Conservation (phyloP, 2,113 vertebrate species). For the Anseranas semipalmata region DNA sequence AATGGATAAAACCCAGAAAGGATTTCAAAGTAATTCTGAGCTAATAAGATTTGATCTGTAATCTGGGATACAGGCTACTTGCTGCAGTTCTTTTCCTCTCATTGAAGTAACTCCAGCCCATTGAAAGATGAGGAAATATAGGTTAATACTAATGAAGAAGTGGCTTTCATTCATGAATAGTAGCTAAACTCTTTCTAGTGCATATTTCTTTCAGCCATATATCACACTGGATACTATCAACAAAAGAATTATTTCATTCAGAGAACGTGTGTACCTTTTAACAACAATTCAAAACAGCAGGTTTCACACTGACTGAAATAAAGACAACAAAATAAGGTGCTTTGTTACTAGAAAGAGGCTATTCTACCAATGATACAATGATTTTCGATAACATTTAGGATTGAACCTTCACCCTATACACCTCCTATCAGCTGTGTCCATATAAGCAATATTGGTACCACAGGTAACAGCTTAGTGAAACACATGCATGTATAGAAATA, state of each 20-base stretch:
- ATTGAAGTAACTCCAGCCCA: neutral
- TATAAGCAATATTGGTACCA: neutral
- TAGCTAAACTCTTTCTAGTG: neutral
- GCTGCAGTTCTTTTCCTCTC: neutral
- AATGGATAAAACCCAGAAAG: neutral
- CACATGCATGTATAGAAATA: neutral
- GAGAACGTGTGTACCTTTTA: neutral
- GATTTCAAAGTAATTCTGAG: neutral
- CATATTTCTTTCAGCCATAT: neutral
- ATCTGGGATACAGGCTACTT: neutral
- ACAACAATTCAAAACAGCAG: neutral
- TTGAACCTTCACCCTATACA: neutral
- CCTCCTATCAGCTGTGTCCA: neutral
- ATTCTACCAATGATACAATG: neutral
- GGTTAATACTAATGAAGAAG: neutral
- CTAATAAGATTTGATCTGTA: slow-evolving; percentile 19
- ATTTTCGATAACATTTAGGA: neutral
- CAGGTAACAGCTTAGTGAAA: neutral
- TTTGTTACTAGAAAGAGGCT: neutral
- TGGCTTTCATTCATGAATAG: neutral
- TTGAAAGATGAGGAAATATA: neutral
- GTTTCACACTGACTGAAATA: neutral
- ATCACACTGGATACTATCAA: neutral
- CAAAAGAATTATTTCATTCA: neutral
- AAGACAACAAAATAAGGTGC: neutral